phyloP scores from a whole-genome alignment of 2,888 invertebrate genomes.

The Tipula unca region DNA sequence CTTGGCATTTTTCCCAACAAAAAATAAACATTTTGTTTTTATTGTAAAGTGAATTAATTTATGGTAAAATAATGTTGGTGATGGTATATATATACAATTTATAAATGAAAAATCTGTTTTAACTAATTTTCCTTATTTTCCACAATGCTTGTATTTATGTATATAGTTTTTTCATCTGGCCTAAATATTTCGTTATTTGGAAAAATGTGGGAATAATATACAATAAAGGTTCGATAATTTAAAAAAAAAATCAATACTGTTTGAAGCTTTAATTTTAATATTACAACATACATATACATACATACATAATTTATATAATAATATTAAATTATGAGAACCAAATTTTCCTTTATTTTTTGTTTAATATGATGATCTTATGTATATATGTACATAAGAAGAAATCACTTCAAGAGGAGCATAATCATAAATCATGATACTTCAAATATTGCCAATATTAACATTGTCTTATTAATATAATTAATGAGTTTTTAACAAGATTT shows the following conservation, averaged over 20 bases:
- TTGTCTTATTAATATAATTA: conserved; percentile 8
- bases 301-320: neutral
- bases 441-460: neutral
- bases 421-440: neutral
- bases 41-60: conserved; percentile 8
- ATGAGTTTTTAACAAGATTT: neutral
- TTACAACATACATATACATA: neutral
- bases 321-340: neutral
- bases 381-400: neutral
- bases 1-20: neutral
- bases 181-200: neutral
- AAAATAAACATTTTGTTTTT: neutral
- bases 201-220: neutral
- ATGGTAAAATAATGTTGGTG: neutral
- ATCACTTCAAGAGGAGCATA: neutral
- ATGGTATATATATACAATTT: neutral
- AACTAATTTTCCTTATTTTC: neutral
- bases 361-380: neutral
- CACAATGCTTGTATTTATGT: neutral
- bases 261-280: neutral
- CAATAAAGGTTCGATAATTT: neutral
- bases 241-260: neutral
- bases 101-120: neutral
- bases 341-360: too few species aligned
- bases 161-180: neutral